Percentiles rank a stretch among this genome's conserved stretches.
Conservation (phyloP, 1,140 invertebrate genomes). For the Phortica variegata region DNA sequence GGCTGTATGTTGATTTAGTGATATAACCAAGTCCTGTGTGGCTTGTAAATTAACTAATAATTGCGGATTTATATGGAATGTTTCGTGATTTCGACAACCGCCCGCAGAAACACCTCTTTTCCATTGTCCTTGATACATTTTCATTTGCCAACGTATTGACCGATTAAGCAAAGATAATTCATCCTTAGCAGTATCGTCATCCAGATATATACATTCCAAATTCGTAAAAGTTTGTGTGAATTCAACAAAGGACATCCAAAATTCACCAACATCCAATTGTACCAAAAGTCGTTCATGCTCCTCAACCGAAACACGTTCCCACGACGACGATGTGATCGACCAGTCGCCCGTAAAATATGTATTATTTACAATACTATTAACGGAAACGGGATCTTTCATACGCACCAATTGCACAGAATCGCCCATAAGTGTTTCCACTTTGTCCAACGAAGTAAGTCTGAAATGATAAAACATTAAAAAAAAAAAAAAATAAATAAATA, state of each 20-base stretch:
- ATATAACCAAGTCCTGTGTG: conserved; percentile 83
- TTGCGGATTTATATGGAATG: conserved; percentile 93
- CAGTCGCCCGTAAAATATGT: conserved; percentile 73
- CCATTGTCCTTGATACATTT: conserved; percentile 84
- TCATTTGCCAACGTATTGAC: conserved; percentile 78
- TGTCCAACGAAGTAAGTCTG: conserved; percentile 76
- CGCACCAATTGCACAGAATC: conserved; percentile 74
- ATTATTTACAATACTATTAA: conserved; percentile 60
- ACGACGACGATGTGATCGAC: conserved; percentile 69
- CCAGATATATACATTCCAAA: conserved; percentile 84
- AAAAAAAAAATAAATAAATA: conserved; percentile 57
- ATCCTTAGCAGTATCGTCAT: conserved; percentile 80
- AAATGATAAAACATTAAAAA: conserved; percentile 1
- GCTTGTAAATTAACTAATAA: conserved; percentile 78
- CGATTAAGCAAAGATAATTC: conserved; percentile 79
- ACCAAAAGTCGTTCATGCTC: conserved; percentile 73
- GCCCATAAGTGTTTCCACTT: conserved; percentile 72
- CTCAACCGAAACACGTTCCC: conserved; percentile 71
- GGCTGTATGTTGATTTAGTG: conserved; percentile 86
- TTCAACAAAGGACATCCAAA: conserved; percentile 85
- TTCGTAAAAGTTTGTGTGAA: conserved; percentile 82
- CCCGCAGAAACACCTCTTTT: conserved; percentile 85
- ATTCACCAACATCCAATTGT: conserved; percentile 74
- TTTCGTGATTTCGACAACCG: conserved; percentile 87
- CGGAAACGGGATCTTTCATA: conserved; percentile 67